Base-by-base conservation (phyloP, 2,113 vertebrate genomes). In the Ellobius talpinus region DNA sequence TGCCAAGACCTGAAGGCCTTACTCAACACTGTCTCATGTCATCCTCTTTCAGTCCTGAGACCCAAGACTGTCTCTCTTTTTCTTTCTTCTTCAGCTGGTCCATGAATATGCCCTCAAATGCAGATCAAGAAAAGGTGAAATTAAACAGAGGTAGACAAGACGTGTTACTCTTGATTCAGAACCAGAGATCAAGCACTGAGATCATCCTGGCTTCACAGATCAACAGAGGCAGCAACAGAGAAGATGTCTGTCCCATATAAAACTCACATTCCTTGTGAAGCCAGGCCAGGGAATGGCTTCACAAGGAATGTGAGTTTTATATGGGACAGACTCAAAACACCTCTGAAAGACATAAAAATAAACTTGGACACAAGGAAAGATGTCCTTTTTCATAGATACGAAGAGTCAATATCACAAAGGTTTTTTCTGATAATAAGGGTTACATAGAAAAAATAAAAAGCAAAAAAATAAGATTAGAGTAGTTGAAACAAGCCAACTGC, bases 11-110 rank as follows among this genome's bases (percentile, higher is more conserved):
- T 16, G 29, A 89, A 93, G 90, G 58, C 42, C 58, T 66, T 93
- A 66, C 61, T 96, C 36, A 65, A 95, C 45, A 52, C 79, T 97
- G 92, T 95, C 76, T 96, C 93, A 66, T 88, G 89, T 90, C 79
- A 73, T 82, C 63, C 91, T 92, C 52, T 94, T 70, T 95, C 87
- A 87, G 86, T 93, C 45, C 36, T 21, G 81, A 89, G 87, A 61
- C 74, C 70, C 85, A n/a, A 58, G 45, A 12, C 50, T 79, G 21
- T 58, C 72, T 93, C 17, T 85, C 89, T 61, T 13, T 47, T 3
- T 29, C 45, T n/a, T n/a, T 52, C 12, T 74, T 5, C 21, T 42
- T 74, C n/a, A 91, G 39, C 12, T 3, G 50, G 26, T 90, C 68
- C 31, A 16, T 78, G 66, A 52, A 93, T n/a, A 89, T 14, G 78